Percentiles rank a stretch among this genome's conserved stretches.
These are phyloP conservation scores for Mirounga angustirostris DNA, from an alignment of 2,113 vertebrate species.

Conservation along the genomic window DNA sequence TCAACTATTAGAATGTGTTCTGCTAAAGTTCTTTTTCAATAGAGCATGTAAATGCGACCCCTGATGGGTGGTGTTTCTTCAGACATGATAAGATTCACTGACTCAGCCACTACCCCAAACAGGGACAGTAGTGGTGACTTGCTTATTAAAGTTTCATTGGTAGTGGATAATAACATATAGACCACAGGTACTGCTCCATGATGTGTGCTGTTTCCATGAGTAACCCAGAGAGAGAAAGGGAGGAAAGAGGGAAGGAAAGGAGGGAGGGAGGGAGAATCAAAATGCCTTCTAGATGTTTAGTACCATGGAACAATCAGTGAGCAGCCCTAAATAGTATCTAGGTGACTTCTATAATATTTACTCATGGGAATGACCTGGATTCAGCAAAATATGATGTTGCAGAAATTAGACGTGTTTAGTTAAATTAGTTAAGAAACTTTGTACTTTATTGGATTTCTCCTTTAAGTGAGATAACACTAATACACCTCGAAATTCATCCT, in stretches of 20 bases:
- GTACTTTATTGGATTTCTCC: not conserved
- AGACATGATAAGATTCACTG: conserved; percentile 83
- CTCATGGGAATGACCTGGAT: not conserved
- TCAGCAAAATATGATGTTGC: not conserved
- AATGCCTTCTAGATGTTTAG: not conserved
- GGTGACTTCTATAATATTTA: not conserved
- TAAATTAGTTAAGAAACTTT: not conserved
- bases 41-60: conserved; percentile 86
- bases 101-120: conserved; percentile 51
- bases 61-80: conserved; percentile 80
- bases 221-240: not conserved
- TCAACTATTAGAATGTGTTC: conserved; percentile 84
- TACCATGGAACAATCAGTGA: not conserved
- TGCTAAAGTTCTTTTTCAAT: conserved; percentile 85
- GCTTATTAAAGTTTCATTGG: conserved; percentile 47
- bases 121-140: not conserved
- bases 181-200: not conserved
- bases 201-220: not conserved
- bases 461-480: not conserved
- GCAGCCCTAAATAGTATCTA: not conserved
- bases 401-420: not conserved
- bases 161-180: conserved; percentile 44
- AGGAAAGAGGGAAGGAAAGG: not conserved
- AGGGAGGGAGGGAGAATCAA: not conserved
- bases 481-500: not conserved